A percentile compares a stretch with the other conserved stretches of the same genome.
phyloP scores from a whole-genome alignment of 2,113 vertebrate genomes.

The Sardina pilchardus region DNA sequence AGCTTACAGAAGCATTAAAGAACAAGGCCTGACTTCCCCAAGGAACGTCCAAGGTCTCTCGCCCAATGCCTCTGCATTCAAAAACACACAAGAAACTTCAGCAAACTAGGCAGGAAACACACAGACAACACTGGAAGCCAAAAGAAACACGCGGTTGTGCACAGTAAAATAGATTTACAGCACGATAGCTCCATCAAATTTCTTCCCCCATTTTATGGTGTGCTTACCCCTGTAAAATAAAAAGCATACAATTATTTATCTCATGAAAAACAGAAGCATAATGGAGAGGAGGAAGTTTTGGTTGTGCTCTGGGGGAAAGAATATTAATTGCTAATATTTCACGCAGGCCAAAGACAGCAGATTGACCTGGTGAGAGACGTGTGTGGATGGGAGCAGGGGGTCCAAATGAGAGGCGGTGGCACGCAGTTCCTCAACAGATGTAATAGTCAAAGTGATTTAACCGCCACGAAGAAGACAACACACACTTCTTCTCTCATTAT shows the following conservation, averaged over 20 bases:
- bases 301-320: slow-evolving; percentile 57
- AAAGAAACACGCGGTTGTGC: neutral
- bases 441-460: slow-evolving; percentile 89
- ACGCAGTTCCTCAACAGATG: slow-evolving; percentile 81
- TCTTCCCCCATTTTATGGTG: neutral
- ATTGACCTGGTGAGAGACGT: slow-evolving; percentile 74
- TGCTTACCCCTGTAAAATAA: slow-evolving; percentile 2
- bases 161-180: slow-evolving; percentile 8
- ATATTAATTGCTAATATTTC: slow-evolving; percentile 61
- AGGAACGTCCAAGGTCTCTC: neutral
- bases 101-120: neutral
- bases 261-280: neutral
- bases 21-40: slow-evolving; percentile 42
- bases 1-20: slow-evolving; percentile 57
- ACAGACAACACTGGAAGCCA: neutral
- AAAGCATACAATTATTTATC: neutral
- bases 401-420: slow-evolving; percentile 79
- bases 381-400: slow-evolving; percentile 75
- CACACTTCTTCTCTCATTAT: slow-evolving; percentile 71
- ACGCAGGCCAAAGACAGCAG: slow-evolving; percentile 73
- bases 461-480: slow-evolving; percentile 76
- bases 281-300: slow-evolving; percentile 49
- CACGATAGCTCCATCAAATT: neutral
- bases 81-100: neutral
- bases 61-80: neutral